Evolutionary conservation across 2,797 vertebrate species (phyloP).

Genomic region (Champsocephalus gunnari): DNA sequence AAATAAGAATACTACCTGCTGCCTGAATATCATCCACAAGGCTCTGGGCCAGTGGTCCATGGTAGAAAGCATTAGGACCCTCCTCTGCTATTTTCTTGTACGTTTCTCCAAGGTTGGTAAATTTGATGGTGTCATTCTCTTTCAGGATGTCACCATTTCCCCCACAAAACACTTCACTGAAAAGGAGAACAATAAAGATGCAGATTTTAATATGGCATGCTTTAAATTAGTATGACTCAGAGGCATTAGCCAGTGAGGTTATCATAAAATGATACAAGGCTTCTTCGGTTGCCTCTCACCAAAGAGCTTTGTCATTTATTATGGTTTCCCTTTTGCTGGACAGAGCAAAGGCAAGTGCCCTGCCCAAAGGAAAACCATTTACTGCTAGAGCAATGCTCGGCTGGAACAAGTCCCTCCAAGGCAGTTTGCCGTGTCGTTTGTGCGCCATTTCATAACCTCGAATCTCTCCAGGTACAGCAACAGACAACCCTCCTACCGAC

Average conservation of each 20-base stretch:
- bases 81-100: conserved; percentile 80
- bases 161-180: conserved; percentile 84
- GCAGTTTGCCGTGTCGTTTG: conserved; percentile 89
- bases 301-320: conserved; percentile 76
- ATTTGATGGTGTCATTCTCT: conserved; percentile 83
- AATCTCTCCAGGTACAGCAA: conserved; percentile 95
- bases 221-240: too few species aligned
- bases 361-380: conserved; percentile 89
- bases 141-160: conserved; percentile 69
- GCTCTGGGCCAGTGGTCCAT: conserved; percentile 83
- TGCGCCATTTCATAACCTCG: conserved; percentile 93
- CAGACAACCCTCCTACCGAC: conserved; percentile 88
- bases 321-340: conserved; percentile 61
- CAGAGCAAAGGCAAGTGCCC: conserved; percentile 87
- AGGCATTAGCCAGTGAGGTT: too few species aligned
- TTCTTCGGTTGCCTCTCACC: conserved; percentile 78
- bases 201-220: neutral
- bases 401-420: conserved; percentile 92
- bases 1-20: conserved; percentile 74
- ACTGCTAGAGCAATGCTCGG: conserved; percentile 92
- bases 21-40: conserved; percentile 89
- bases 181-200: conserved; percentile 14
- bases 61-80: conserved; percentile 81
- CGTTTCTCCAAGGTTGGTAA: conserved; percentile 78
- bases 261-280: neutral